Evolutionary conservation across 2,888 invertebrate species (phyloP).

Genomic region (Acrobasis repandana): DNA sequence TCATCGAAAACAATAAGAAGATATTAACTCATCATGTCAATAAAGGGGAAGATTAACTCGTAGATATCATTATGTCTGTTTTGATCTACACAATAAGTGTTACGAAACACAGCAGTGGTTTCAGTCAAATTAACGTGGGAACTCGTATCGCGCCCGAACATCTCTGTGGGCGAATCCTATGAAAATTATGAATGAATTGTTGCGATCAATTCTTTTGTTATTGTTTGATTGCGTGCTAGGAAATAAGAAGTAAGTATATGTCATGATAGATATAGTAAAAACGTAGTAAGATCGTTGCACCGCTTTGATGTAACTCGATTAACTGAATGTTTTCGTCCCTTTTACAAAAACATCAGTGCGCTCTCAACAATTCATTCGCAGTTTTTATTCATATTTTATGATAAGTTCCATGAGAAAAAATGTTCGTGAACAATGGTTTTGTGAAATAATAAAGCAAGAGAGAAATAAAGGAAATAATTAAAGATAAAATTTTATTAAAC

Average conservation of each 20-base stretch:
- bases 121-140: constrained; percentile 59
- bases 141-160: constrained; percentile 45
- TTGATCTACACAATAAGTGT: constrained; percentile 45
- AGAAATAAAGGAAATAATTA: no score
- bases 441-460: no score
- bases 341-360: no score
- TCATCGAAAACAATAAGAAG: constrained; percentile 1
- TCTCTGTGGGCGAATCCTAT: constrained; percentile 44
- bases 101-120: constrained; percentile 44
- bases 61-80: constrained; percentile 34
- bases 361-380: no score
- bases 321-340: no score
- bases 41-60: constrained; percentile 33
- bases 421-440: no score
- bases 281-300: not conserved
- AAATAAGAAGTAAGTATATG: constrained; percentile 15
- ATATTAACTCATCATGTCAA: constrained; percentile 30
- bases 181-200: constrained; percentile 43
- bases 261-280: not conserved
- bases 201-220: constrained; percentile 47
- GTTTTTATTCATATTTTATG: no score
- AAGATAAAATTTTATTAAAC: no score
- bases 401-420: no score
- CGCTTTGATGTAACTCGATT: no score
- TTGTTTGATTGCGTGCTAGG: constrained; percentile 42